Base-by-base conservation (phyloP, 2,888 invertebrate genomes). In the Cryptosula pallasiana region DNA sequence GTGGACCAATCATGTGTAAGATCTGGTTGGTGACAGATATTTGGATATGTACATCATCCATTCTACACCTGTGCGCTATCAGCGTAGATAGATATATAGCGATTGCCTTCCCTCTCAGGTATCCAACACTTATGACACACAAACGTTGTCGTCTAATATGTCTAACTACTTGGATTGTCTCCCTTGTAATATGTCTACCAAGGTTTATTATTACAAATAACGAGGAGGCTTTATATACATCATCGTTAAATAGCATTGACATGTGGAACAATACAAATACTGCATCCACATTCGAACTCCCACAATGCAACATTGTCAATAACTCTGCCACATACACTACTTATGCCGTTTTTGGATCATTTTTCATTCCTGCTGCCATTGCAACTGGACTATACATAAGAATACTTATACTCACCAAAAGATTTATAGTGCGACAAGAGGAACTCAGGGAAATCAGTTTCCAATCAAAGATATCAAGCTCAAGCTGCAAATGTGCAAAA, bases 351-450 rank as follows among this genome's bases (percentile, higher is more conserved):
- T 88, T 97, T 29, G 97, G 97, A n/a, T 95, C 95, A 76, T 97
- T 97, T 89, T 97, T 94, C 87, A 91, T 96, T 35, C 97, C 97
- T 55, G 95, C 95, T 94, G 90, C 94, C 79, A 94, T 97, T 77
- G 96, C 97, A 94, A 88, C 95, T 79, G 96, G 95, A 88, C 96
- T 97, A 88, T 97, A 97, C 86, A 95, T 95, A 92, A 89, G 94
- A 78, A 97, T 97, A 79, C 97, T 96, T 87, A 90, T 92, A 77
- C 95, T 96, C 1, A 97, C 97, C 0, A 82, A 75, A 74, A 82
- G 77, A 78, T 85, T 80, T 75, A 85, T 79, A 70, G 80, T 75
- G n/a, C n/a, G n/a, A n/a, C n/a, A 75, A 74, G 84, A 81, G 0
- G 71, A 81, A 23, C 76, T 78, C n/a, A 77, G 77, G 35, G 83